Conservation (phyloP, 2,797 vertebrate species). For the Euthynnus affinis region DNA sequence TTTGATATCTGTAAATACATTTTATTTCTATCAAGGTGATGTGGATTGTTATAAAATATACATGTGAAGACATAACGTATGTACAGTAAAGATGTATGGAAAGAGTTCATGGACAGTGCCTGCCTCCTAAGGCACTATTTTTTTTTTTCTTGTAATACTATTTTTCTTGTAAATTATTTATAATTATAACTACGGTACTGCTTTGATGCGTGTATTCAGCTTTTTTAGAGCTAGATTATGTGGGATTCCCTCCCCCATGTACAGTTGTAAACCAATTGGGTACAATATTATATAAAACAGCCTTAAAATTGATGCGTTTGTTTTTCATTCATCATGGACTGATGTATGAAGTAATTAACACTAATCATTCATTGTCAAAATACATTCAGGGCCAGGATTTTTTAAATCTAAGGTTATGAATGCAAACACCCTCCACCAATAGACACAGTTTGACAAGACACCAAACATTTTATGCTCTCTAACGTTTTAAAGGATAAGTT, state of each 20-base stretch:
- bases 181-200: conserved; percentile 26
- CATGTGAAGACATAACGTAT: conserved; percentile 49
- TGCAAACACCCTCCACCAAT: too few species aligned
- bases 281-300: conserved; percentile 41
- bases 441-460: too few species aligned
- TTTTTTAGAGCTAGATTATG: conserved; percentile 33
- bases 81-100: conserved; percentile 54
- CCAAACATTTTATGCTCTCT: too few species aligned
- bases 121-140: conserved; percentile 4
- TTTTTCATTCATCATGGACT: conserved; percentile 24
- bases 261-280: conserved; percentile 46
- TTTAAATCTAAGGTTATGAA: too few species aligned
- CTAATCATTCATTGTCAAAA: neutral
- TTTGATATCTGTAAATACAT: conserved; percentile 68
- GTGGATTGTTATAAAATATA: conserved; percentile 43
- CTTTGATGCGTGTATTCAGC: conserved; percentile 55
- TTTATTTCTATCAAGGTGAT: conserved; percentile 37
- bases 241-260: conserved; percentile 20
- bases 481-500: too few species aligned
- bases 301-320: neutral
- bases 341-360: neutral
- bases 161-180: conserved; percentile 69
- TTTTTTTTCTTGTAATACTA: conserved; percentile 9
- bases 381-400: too few species aligned
- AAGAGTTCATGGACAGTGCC: conserved; percentile 31